Base-by-base conservation (phyloP, 2,888 invertebrate species). In the Hanleya hanleyi region DNA sequence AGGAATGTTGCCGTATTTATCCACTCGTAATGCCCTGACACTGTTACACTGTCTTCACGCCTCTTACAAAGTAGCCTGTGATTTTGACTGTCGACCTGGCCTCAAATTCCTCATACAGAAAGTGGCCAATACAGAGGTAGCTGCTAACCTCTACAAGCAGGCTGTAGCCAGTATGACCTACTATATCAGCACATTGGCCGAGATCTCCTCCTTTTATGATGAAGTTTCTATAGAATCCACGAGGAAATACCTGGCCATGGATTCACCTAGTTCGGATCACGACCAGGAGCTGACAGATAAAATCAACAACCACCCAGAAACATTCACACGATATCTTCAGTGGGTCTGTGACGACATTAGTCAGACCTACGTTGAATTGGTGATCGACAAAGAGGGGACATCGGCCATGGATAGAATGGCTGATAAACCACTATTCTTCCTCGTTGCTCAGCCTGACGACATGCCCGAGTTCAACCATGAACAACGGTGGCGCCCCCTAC, bases 61-160 rank as follows among this genome's bases (percentile, higher is more conserved):
- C 74, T 96, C 97, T 1, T 95, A 96, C 86, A 93, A 93, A 69
- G 93, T 96, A 73, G 95, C 97, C 0, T 93, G 94, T 88, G 95
- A 96, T 85, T 97, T 98, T 88, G 97, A 98, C 90, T 93, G 94
- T 9, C 93, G 97, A 38, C 97, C 97, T 0, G 97, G 97, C 0
- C 92, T 98, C 29, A 98, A 98, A 90, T 97, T 98, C 89, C 93
- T 98, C 2, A 94, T 97, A 77, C 97, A 98, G 90, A 97, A 97
- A 74, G 89, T 90, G 50, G 85, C 87, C 0, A 81, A 86, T n/a
- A 84, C 88, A 4, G 85, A 85, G 22, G 88, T 89, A n/a, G 89
- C 90, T 9, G 88, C 89, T 36, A 90, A 90, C 75, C 78, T 90
- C 64, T 90, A 90, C 83, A 89, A 88, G 75, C 97, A 97, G 91